Conservation (phyloP, 1,140 invertebrate genomes). For the Zelostemma sp. region DNA sequence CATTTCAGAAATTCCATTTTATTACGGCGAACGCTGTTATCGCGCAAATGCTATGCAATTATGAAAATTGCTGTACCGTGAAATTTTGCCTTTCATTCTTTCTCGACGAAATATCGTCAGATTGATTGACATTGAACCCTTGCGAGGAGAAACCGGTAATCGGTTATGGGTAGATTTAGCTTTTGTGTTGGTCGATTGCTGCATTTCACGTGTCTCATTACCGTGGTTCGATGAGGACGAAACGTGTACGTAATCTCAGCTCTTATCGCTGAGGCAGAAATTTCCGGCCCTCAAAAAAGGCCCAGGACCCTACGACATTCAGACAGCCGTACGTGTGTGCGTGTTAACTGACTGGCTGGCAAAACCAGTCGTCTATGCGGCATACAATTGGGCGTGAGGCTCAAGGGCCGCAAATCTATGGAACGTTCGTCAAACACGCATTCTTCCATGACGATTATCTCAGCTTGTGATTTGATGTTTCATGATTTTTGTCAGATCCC, state of each 20-base stretch:
- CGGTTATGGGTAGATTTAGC: constrained; percentile 7
- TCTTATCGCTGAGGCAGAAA: constrained; percentile 22
- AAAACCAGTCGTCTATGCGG: constrained; percentile 6
- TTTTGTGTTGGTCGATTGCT: constrained; percentile 7
- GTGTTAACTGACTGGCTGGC: constrained; percentile 8
- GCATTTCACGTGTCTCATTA: constrained; percentile 22
- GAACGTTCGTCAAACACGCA: constrained; percentile 13
- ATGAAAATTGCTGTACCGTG: not conserved
- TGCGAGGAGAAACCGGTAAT: constrained; percentile 4
- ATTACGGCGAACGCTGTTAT: too few species aligned
- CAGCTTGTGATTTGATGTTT: constrained; percentile 27
- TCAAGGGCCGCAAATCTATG: constrained; percentile 14
- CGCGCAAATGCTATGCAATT: not conserved
- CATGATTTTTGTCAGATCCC: not conserved
- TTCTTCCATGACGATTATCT: constrained; percentile 33
- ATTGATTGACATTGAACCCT: constrained; percentile 5
- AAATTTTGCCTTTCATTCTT: not conserved
- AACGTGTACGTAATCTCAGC: constrained; percentile 39
- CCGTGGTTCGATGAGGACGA: constrained; percentile 9
- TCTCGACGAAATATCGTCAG: not conserved
- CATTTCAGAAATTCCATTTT: too few species aligned
- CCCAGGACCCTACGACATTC: not conserved
- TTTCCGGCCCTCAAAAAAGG: constrained; percentile 18
- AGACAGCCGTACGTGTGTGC: too few species aligned
- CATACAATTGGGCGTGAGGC: constrained; percentile 38